Base-by-base conservation (phyloP, 2,888 invertebrate genomes). In the Lepas anatifera region DNA sequence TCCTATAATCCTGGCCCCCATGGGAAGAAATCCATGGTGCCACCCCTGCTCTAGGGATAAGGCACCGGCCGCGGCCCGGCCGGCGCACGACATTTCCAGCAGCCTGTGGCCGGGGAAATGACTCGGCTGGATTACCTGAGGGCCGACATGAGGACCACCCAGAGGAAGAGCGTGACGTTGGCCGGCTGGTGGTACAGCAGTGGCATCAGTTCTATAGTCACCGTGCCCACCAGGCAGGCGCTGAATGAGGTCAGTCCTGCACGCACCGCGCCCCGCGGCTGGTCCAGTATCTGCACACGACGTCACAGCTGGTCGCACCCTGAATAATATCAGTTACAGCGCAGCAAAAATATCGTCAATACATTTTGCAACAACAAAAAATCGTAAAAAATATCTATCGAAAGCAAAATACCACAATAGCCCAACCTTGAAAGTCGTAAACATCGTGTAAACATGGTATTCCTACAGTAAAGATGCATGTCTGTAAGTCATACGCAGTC, bases 171-270 rank as follows among this genome's bases (percentile, higher is more conserved):
- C 50, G 72, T 18, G 22, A 18, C 27, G 22, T 58, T 46, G 67
- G 68, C 39, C 3, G 71, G 69, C 75, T 32, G 63, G 32, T 52
- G 71, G 68, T 43, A 75, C 43, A 76, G 71, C 11, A 75, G 72
- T 3, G 71, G 78, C 79, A 63, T 80, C 75, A 73, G 73, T 64
- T 71, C 76, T 66, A 73, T 76, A 74, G 67, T 77, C 74, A 72
- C 77, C 39, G 70, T 79, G 70, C 74, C 77, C 72, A 74, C 77
- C 74, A 73, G 78, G 75, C 74, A 75, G 10, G 76, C 76, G 69
- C 76, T 76, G 72, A 74, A 77, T 13, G 76, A 74, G 64, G 75
- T 75, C 67, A 77, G 72, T 18, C 77, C 77, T 13, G 68, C 72
- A 13, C 70, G 50, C 11, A 73, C 50, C 18, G 52, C 67, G 3